Percentiles rank a stretch among this genome's conserved stretches.
Conservation (phyloP, 2,113 vertebrate species). For the Crocuta crocuta region DNA sequence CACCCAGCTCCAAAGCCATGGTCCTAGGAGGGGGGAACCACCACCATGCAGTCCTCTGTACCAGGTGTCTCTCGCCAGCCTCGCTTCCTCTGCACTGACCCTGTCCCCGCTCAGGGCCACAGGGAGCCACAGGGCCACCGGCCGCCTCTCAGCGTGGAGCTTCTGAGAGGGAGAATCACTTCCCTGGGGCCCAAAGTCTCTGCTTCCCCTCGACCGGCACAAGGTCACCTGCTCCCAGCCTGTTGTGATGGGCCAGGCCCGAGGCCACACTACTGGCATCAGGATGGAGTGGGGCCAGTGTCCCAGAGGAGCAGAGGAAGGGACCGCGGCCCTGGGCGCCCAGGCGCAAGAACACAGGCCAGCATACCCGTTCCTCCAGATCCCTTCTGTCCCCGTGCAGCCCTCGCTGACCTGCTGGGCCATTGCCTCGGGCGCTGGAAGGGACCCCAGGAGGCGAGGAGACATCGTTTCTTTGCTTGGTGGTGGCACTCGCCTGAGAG, state of each 20-base stretch:
- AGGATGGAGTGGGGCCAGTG: no score
- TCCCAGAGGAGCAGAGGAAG: neutral
- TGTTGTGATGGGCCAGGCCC: fast-evolving
- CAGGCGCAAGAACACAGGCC: neutral
- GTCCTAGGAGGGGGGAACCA: neutral
- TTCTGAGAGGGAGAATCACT: neutral
- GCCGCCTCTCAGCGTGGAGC: neutral
- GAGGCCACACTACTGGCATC: neutral
- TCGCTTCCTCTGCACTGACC: fast-evolving
- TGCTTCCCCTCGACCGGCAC: neutral
- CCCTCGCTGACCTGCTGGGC: neutral
- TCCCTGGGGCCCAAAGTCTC: neutral
- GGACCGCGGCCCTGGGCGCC: no score
- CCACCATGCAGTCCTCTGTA: fast-evolving
- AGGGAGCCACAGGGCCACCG: fast-evolving
- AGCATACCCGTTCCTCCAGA: neutral
- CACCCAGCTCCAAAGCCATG: neutral
- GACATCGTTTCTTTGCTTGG: neutral
- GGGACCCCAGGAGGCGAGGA: neutral
- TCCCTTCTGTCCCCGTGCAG: neutral
- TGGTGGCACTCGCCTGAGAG: neutral
- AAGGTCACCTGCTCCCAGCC: neutral
- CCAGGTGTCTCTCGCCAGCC: fast-evolving
- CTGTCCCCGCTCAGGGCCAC: fast-evolving
- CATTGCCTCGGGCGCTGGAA: neutral